These are phyloP conservation scores for Platalea minor DNA, from an alignment of 2,797 vertebrate genomes.

Conservation along the genomic window DNA sequence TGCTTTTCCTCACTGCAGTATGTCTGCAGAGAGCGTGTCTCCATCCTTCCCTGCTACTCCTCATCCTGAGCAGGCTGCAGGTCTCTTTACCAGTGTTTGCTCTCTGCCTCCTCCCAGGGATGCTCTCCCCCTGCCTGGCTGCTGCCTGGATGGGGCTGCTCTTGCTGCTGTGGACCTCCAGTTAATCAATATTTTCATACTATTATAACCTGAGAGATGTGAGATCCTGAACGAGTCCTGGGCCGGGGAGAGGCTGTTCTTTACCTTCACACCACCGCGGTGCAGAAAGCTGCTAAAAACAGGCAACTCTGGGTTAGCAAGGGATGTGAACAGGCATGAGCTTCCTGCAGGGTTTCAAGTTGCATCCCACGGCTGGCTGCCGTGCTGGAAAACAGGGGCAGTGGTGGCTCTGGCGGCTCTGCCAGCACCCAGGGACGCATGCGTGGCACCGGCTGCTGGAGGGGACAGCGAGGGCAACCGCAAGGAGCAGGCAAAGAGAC, in stretches of 20 bases:
- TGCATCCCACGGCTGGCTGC: neutral
- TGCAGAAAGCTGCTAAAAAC: neutral
- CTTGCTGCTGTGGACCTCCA: neutral
- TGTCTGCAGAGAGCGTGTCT: rapidly evolving
- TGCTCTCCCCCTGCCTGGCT: neutral
- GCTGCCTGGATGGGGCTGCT: neutral
- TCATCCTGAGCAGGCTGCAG: neutral
- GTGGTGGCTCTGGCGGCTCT: neutral
- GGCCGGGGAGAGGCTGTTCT: neutral
- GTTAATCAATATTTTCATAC: neutral
- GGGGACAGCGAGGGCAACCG: rapidly evolving
- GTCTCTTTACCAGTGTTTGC: rapidly evolving
- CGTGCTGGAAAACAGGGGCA: neutral
- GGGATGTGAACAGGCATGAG: neutral
- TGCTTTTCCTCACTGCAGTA: neutral
- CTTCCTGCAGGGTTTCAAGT: neutral
- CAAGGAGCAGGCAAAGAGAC: neutral
- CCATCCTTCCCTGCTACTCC: neutral
- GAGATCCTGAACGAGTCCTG: neutral
- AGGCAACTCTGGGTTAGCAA: rapidly evolving
- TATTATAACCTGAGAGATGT: neutral
- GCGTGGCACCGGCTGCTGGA: neutral
- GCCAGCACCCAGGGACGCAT: rapidly evolving
- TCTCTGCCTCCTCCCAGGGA: neutral
- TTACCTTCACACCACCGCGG: rapidly evolving